phyloP scores from a whole-genome alignment of 2,797 vertebrate genomes.

The Yasuhikotakia modesta region DNA sequence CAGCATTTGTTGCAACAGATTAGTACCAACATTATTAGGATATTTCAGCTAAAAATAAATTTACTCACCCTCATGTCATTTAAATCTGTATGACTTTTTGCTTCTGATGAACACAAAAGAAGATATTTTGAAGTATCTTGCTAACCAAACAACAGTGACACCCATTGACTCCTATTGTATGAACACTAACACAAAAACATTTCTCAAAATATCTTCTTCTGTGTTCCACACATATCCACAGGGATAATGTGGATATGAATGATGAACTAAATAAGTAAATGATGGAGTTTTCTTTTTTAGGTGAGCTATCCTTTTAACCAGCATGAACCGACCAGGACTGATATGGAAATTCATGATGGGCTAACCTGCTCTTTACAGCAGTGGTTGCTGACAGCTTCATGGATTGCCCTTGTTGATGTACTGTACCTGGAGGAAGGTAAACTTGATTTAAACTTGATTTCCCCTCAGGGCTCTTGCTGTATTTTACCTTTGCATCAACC shows the following conservation, averaged over 20 bases:
- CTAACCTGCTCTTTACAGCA: background rate
- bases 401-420: slow-evolving; percentile 11
- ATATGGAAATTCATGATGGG: background rate
- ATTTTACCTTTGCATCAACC: background rate
- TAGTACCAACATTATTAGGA: background rate
- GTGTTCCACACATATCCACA: too few species aligned
- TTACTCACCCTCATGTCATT: too few species aligned
- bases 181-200: too few species aligned
- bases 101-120: background rate
- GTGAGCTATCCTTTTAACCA: too few species aligned
- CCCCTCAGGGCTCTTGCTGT: background rate
- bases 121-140: background rate
- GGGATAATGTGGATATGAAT: too few species aligned
- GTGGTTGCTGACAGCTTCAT: slow-evolving; percentile 29
- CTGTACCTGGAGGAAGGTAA: slow-evolving; percentile 21
- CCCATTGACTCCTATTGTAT: too few species aligned
- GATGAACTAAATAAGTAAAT: too few species aligned
- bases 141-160: background rate
- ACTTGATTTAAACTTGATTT: slow-evolving; percentile 32
- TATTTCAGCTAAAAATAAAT: too few species aligned
- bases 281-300: too few species aligned
- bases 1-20: too few species aligned
- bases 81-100: background rate
- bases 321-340: too few species aligned
- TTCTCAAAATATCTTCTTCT: too few species aligned